Conservation (phyloP, 2,888 invertebrate species). For the Diaperis boleti region DNA sequence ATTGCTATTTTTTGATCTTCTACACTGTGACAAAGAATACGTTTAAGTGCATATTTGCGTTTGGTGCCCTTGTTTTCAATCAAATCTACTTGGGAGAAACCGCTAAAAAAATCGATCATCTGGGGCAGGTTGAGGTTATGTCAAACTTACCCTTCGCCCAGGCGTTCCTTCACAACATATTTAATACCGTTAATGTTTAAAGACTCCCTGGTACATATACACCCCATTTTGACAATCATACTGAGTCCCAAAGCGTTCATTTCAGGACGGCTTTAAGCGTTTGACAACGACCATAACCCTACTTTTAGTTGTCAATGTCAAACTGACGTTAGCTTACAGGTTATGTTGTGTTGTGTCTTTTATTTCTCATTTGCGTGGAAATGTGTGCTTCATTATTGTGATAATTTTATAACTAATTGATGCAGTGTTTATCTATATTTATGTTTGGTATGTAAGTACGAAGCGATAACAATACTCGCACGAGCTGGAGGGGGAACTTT, state of each 20-base stretch:
- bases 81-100: slow-evolving; percentile 84
- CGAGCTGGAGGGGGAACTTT: slow-evolving; percentile 3
- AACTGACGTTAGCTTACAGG: background rate
- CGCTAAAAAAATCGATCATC: slow-evolving; percentile 67
- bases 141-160: slow-evolving; percentile 79
- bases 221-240: slow-evolving; percentile 79
- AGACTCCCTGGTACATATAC: slow-evolving; percentile 81
- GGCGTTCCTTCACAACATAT: slow-evolving; percentile 76
- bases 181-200: slow-evolving; percentile 78
- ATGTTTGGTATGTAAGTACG: background rate
- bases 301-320: slow-evolving; percentile 29
- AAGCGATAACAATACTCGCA: background rate
- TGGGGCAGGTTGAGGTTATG: slow-evolving; percentile 33
- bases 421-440: slow-evolving; percentile 1
- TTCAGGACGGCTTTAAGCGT: slow-evolving; percentile 36
- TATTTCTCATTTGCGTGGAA: background rate
- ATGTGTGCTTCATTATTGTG: background rate
- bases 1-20: slow-evolving; percentile 81
- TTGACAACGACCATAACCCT: slow-evolving; percentile 35
- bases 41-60: slow-evolving; percentile 81
- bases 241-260: slow-evolving; percentile 80
- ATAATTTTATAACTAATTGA: slow-evolving; percentile 1
- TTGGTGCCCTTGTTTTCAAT: slow-evolving; percentile 77
- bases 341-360: slow-evolving; percentile 16
- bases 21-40: slow-evolving; percentile 82